Evolutionary conservation across 1,140 invertebrate genomes (phyloP).

Genomic region (Andrena cerasifolii): DNA sequence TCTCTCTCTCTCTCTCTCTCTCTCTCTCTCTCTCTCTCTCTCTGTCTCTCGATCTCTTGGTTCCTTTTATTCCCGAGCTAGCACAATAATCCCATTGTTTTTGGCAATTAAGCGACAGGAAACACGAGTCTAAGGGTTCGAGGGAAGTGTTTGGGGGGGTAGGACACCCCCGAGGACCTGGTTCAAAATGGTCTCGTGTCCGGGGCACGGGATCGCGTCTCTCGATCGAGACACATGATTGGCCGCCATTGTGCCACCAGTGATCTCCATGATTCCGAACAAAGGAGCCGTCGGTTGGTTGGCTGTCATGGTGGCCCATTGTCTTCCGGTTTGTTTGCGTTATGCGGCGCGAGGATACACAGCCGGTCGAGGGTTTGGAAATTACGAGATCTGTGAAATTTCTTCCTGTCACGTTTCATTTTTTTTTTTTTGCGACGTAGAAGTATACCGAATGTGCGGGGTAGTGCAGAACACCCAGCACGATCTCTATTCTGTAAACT

Average conservation of each 20-base stretch:
- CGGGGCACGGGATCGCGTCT: conserved; percentile 45
- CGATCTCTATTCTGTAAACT: no score
- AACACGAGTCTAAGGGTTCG: conserved; percentile 17
- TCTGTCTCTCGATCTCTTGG: no score
- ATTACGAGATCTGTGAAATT: no score
- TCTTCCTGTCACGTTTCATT: no score
- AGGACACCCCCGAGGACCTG: conserved; percentile 30
- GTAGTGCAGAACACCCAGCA: no score
- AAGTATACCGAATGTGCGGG: no score
- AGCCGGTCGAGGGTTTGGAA: not conserved
- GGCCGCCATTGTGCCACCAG: conserved; percentile 61
- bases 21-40: not conserved
- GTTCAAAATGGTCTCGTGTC: conserved; percentile 37
- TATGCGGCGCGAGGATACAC: conserved; percentile 31
- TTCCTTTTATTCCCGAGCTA: conserved; percentile 14
- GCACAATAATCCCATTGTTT: conserved; percentile 67
- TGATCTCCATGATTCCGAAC: conserved; percentile 59
- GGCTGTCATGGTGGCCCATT: conserved; percentile 62
- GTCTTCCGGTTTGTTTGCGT: conserved; percentile 65
- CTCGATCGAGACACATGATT: conserved; percentile 65
- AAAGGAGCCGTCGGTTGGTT: conserved; percentile 48
- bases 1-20: not conserved
- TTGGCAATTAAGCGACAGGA: conserved; percentile 60
- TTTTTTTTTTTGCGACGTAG: no score
- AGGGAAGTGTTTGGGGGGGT: not conserved